phyloP scores from a whole-genome alignment of 2,113 vertebrate species.

The Varanus komodoensis region DNA sequence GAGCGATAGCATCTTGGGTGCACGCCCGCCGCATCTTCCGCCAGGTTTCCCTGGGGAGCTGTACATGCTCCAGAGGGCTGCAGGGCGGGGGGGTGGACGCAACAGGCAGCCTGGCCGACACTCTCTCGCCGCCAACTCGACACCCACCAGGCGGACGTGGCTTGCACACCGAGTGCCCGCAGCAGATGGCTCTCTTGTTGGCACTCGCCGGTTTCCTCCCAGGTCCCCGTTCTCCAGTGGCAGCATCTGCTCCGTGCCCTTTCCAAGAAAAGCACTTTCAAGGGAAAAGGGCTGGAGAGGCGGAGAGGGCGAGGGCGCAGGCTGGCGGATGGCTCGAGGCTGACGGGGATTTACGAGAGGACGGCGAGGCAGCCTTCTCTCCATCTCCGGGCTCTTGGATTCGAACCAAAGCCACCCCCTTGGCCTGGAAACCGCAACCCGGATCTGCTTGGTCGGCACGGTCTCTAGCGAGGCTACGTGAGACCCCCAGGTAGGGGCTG shows the following conservation, averaged over 20 bases:
- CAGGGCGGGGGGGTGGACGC: neutral
- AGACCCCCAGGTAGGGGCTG: neutral
- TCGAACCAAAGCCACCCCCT: neutral
- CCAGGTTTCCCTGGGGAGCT: no score
- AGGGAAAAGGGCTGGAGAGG: neutral
- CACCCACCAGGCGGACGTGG: neutral
- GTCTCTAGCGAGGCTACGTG: no score
- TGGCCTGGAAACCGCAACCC: neutral
- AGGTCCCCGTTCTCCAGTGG: neutral
- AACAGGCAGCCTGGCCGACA: neutral
- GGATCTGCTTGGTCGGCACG: neutral
- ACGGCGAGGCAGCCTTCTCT: neutral
- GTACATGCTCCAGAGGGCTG: no score
- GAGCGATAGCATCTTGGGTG: no score
- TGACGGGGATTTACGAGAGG: neutral
- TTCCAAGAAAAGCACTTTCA: constrained; percentile 8
- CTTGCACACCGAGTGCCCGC: neutral
- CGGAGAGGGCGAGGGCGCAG: neutral
- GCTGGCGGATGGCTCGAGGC: neutral
- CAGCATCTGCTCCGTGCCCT: neutral
- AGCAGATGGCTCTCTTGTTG: neutral
- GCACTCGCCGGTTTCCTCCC: neutral
- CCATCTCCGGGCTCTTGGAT: neutral
- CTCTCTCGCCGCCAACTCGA: neutral
- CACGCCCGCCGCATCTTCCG: no score